Evolutionary conservation across 2,113 vertebrate genomes (phyloP).

Genomic region (Misgurnus anguillicaudatus): DNA sequence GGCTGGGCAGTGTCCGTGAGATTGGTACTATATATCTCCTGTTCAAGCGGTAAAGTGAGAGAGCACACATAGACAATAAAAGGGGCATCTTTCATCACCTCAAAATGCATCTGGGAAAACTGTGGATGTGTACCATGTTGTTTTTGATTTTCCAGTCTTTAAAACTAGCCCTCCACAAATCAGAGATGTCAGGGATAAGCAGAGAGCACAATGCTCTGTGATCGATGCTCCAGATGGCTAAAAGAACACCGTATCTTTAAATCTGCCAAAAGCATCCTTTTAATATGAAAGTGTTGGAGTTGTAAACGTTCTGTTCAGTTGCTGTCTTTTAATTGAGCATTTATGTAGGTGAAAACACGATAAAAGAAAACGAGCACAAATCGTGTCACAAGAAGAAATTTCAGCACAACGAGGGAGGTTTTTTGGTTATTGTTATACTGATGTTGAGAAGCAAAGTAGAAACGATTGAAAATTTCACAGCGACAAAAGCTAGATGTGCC

Average conservation of each 20-base stretch:
- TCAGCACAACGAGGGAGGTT: slow-evolving; percentile 25
- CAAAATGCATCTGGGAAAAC: neutral
- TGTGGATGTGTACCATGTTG: too few species aligned
- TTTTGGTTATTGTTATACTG: slow-evolving; percentile 3
- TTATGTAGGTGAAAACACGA: neutral
- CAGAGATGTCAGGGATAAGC: neutral
- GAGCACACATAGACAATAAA: neutral
- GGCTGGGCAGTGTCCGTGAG: slow-evolving; percentile 15
- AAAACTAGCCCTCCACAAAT: slow-evolving; percentile 10
- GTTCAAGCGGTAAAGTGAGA: neutral
- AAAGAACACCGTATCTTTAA: slow-evolving; percentile 51
- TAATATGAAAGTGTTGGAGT: slow-evolving; percentile 36
- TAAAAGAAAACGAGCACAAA: slow-evolving; percentile 47
- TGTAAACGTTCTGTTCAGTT: slow-evolving; percentile 35
- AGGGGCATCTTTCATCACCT: neutral
- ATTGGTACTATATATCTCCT: neutral
- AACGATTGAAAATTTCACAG: slow-evolving; percentile 1
- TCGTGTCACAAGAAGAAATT: slow-evolving; percentile 28
- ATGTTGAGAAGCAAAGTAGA: neutral
- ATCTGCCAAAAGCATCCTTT: slow-evolving; percentile 45
- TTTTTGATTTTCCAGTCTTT: too few species aligned
- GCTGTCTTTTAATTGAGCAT: slow-evolving; percentile 34
- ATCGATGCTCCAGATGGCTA: slow-evolving; percentile 18
- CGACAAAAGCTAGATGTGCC: slow-evolving; percentile 41
- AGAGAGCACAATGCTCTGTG: neutral